Conservation (phyloP, 2,888 invertebrate genomes). For the Agonopterix arenella region DNA sequence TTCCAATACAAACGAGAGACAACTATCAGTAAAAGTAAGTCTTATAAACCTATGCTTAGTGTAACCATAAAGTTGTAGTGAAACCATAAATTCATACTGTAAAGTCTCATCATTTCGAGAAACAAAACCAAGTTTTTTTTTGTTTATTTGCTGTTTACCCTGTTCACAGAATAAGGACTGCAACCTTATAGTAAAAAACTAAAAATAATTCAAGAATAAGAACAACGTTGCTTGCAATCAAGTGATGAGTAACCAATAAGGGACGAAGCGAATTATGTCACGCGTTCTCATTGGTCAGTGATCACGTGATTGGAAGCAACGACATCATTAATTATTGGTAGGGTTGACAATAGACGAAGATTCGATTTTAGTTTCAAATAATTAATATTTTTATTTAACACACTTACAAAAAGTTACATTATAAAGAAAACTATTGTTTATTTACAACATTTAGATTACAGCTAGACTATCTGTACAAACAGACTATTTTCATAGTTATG, state of each 20-base stretch:
- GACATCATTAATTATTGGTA: background rate
- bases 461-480: background rate
- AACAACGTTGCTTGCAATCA: background rate
- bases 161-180: slow-evolving; percentile 27
- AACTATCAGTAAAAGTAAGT: too few relatives aligned
- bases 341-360: background rate
- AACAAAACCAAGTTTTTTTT: too few relatives aligned
- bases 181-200: slow-evolving; percentile 8
- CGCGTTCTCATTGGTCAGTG: slow-evolving; percentile 1
- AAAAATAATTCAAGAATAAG: background rate
- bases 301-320: background rate
- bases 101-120: too few relatives aligned
- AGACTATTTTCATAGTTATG: background rate
- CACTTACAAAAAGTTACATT: background rate
- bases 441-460: slow-evolving; percentile 5
- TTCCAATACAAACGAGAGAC: too few relatives aligned
- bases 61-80: too few relatives aligned
- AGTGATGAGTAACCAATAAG: slow-evolving; percentile 1
- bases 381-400: background rate
- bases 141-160: slow-evolving; percentile 24
- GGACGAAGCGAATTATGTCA: background rate
- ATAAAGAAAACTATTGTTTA: background rate
- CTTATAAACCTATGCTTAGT: too few relatives aligned
- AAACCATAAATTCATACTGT: too few relatives aligned
- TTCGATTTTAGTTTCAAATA: background rate